Percentiles rank a stretch among this genome's conserved stretches.
Evolutionary conservation across 2,113 vertebrate genomes (phyloP).

Genomic region (Hemiprocne comata): DNA sequence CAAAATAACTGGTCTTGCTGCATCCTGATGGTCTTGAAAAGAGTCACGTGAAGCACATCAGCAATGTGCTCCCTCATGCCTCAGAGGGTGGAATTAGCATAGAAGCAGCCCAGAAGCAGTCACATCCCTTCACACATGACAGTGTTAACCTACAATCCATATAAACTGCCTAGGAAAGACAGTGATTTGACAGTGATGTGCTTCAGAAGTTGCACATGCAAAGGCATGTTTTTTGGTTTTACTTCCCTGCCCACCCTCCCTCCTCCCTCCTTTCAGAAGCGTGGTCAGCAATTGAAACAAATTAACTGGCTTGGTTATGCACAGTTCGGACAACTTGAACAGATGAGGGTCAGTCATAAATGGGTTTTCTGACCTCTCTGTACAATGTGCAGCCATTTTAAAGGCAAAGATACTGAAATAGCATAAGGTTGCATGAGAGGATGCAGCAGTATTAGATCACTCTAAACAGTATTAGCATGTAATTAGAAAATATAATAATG

Average conservation of each 20-base stretch:
- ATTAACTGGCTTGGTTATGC: background rate
- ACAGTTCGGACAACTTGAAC: background rate
- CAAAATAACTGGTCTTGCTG: background rate
- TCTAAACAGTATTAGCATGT: background rate
- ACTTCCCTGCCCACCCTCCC: too few species aligned
- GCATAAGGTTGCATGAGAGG: background rate
- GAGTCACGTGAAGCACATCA: background rate
- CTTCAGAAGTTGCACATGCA: background rate
- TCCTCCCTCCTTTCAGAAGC: background rate
- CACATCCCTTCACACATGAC: background rate
- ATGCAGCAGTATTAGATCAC: background rate
- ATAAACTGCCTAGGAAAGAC: background rate
- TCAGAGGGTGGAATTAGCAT: background rate
- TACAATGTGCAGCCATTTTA: background rate
- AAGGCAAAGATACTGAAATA: constrained; percentile 8
- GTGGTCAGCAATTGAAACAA: background rate
- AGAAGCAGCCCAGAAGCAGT: background rate
- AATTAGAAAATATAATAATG: constrained; percentile 32
- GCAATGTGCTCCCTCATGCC: rapidly evolving
- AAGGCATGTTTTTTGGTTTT: background rate
- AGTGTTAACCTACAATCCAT: background rate
- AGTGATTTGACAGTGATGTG: background rate
- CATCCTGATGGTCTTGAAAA: background rate
- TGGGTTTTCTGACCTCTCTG: background rate
- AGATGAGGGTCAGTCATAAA: background rate